Base-by-base conservation (phyloP, 1,140 invertebrate species). In the Eriosoma lanigerum region DNA sequence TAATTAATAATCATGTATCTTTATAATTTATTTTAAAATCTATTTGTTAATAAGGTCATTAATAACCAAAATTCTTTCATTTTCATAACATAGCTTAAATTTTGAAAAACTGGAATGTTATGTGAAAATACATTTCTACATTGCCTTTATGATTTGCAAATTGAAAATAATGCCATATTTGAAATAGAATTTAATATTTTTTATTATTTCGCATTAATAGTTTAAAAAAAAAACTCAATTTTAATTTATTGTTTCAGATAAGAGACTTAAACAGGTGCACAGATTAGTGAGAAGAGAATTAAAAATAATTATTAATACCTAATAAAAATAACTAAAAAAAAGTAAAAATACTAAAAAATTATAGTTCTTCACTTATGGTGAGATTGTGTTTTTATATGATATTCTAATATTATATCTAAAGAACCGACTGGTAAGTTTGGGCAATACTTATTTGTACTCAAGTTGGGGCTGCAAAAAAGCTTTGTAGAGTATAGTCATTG, bases 271-370 rank as follows among this genome's bases (percentile, higher is more conserved):
- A 78, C 38, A 78, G 56, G 56, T 78, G 75, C 75, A 78, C 75
- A 78, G 56, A 78, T 78, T 76, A 78, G 75, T 78, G 75, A 78
- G 75, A 78, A 78, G 75, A 78, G 29, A 48, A 78, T 78, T 60
- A 52, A 72, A 68, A 68, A n/a, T 56, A 56, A 56, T 46, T 73
- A 50, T 17, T 46, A 73, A 73, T 58, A 76, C n/a, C 19, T 60
- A 24, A 78, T 29, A 58, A 44, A 17, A 48, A 73, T 32, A 24
- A 60, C 5, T 32, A 44, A 24, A 5, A 72, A 32, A 52, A 72
- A 19, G 4, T 13, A 21, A 48, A 46, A 50, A 38, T 38, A 38
- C 32, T 38, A 38, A 38, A 4, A 38, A 46, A 62, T 60, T 17
- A 24, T 62, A 78, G 50, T 15, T 58, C 29, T 78, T 62, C 24